Evolutionary conservation across 2,888 invertebrate species (phyloP), one percentile per base, ranked within the genome.

Genomic region (Aplocera efformata): DNA sequence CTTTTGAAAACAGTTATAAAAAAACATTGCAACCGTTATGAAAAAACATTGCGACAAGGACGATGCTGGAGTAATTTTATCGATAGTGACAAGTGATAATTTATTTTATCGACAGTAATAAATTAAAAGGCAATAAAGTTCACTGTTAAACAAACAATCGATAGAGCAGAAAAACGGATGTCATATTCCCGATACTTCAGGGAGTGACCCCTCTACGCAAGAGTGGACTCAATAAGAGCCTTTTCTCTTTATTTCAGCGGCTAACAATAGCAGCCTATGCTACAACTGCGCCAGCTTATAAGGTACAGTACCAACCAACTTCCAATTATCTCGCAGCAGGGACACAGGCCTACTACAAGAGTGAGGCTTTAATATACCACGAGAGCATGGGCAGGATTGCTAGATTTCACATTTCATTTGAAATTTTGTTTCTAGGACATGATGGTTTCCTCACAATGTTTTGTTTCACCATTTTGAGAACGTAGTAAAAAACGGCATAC

Each of bases 201-300:
- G 83, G 81, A 81, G 74, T 78, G 73, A 73, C 76, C 79, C 70
- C 68, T 67, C 72, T 77, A 69, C 70, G 73, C 68, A 69, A 71
- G 68, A 75, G 60, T 68, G 73, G 69, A 73, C 72, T 67, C 68
- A 73, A 71, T 72, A 70, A 70, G n/a, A n/a, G 63, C 70, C 66
- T 72, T 72, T 66, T 70, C 72, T 68, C 60, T 56, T 31, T 44
- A 49, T 44, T 27, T 33, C 25, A 25, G 28, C 21, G 23, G 25
- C 17, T 24, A 27, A 24, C 25, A 29, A 34, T 5, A 17, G 13
- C 5, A 5, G 13, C 5, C 3, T 5, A 2, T 3, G 3, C 13
- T 17, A 17, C 13, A 17, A 5, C 13, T 17, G 13, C 13, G 5
- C 13, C 13, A 17, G 13, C 13, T 17, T 17, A 3, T 17, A 5